Percentiles rank a stretch among this genome's conserved stretches.
Conservation (phyloP, 2,113 vertebrate species). For the human region DNA sequence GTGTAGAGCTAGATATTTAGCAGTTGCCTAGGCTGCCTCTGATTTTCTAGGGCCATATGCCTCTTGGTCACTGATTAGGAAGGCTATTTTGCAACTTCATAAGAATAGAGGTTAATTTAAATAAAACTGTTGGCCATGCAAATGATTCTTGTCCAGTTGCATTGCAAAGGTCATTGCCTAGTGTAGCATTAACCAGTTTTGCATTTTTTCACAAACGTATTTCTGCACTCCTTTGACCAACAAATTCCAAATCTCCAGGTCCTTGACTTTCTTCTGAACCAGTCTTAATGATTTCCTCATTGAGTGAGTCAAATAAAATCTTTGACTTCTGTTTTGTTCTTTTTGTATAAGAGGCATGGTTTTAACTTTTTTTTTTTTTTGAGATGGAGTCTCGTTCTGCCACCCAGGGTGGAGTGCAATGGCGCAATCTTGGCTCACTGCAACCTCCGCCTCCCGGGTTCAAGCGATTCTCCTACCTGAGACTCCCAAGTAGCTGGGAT, state of each 20-base stretch:
- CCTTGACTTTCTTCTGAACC: slow-evolving; percentile 1
- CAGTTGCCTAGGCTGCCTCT: neutral
- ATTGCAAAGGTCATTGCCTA: neutral
- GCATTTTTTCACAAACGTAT: neutral
- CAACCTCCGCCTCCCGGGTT: too few species aligned
- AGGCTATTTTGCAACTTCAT: neutral
- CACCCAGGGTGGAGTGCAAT: too few species aligned
- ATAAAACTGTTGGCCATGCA: neutral
- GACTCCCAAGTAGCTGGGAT: too few species aligned
- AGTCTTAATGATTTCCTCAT: neutral
- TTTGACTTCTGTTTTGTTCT: neutral
- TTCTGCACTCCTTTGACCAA: neutral
- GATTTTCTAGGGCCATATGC: neutral
- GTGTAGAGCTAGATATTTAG: neutral
- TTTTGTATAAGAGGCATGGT: neutral
- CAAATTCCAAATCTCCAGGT: neutral
- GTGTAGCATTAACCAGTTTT: neutral
- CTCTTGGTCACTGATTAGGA: neutral
- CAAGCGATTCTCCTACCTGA: too few species aligned
- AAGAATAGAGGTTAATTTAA: neutral
- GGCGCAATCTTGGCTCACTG: too few species aligned
- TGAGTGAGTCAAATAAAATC: neutral
- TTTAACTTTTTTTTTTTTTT: neutral
- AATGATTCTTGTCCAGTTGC: neutral
- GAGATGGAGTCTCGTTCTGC: too few species aligned